phyloP scores from a whole-genome alignment of 2,113 vertebrate species.

The Bubo scandiacus region DNA sequence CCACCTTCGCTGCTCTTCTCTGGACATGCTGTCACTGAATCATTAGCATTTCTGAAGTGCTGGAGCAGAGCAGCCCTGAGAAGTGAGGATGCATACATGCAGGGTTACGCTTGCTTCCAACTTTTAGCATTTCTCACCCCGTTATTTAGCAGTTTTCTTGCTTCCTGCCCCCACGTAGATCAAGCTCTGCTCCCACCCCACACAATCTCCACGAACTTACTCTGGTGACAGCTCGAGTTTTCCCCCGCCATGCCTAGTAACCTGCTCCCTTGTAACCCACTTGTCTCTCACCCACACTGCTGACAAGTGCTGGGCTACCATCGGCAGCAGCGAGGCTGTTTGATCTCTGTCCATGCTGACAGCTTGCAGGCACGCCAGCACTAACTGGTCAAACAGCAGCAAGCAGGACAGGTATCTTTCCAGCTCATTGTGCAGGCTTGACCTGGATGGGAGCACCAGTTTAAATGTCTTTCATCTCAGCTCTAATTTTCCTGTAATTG shows the following conservation, averaged over 20 bases:
- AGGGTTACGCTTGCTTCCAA: not conserved
- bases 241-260: not conserved
- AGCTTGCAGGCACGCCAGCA: not conserved
- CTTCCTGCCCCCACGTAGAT: not conserved
- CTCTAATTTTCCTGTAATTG: not conserved
- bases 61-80: not conserved
- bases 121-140: not conserved
- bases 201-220: not conserved
- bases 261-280: not conserved
- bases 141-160: not conserved
- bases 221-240: not conserved
- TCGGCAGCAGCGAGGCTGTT: fast-evolving
- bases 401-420: not conserved
- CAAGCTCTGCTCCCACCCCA: not conserved
- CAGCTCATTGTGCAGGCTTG: not conserved
- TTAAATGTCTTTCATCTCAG: not conserved
- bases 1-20: too few relatives aligned
- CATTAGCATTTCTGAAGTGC: not conserved
- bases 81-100: not conserved
- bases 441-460: not conserved
- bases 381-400: not conserved
- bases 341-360: not conserved
- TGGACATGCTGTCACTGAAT: not conserved
- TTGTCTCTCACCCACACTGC: not conserved
- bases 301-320: fast-evolving